Conservation (phyloP, 2,113 vertebrate genomes). For the Zosterops borbonicus region DNA sequence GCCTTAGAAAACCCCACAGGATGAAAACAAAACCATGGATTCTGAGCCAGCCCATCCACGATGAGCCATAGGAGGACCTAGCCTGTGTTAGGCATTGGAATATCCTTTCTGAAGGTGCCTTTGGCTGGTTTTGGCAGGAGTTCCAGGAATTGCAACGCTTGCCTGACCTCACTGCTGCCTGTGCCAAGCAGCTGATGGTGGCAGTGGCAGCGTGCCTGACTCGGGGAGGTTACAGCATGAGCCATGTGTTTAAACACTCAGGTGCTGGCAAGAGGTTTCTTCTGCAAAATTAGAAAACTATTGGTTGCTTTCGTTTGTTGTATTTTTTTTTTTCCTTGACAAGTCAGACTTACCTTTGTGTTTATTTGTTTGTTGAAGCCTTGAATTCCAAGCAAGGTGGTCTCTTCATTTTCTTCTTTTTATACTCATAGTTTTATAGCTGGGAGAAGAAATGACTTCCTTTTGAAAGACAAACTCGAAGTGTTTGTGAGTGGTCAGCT, state of each 20-base stretch:
- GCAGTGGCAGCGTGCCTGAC: not conserved
- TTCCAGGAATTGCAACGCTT: not conserved
- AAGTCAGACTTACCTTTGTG: not conserved
- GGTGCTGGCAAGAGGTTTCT: not conserved
- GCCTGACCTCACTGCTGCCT: not conserved
- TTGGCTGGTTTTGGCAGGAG: not conserved
- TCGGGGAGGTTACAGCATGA: not conserved
- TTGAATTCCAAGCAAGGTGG: not conserved
- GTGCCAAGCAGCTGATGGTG: not conserved
- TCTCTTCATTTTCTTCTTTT: not conserved
- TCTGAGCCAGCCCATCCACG: accelerated
- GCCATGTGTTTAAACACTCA: not conserved
- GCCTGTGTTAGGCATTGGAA: accelerated
- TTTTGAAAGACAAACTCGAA: not conserved
- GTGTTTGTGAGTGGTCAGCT: not conserved
- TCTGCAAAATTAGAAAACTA: not conserved
- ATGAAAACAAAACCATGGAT: not conserved
- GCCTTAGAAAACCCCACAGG: not conserved
- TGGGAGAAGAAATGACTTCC: not conserved
- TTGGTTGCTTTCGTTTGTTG: accelerated
- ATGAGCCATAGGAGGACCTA: accelerated
- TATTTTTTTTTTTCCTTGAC: too few relatives aligned
- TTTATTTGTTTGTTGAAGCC: not conserved
- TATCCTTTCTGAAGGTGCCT: not conserved
- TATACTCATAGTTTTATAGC: accelerated